Evolutionary conservation across 1,140 invertebrate species (phyloP).

Genomic region (Drosophila tani): DNA sequence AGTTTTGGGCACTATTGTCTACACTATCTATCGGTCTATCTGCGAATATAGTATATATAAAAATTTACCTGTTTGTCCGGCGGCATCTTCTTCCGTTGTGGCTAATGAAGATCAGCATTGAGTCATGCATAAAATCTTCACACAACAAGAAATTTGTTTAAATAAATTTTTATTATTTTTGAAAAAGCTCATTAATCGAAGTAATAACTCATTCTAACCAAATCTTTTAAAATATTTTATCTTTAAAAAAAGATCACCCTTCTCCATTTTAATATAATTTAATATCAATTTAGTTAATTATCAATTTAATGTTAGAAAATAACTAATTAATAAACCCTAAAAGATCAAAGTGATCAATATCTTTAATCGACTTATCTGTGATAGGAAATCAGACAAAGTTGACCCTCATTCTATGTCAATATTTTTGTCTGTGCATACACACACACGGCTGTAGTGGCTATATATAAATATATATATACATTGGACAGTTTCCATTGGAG

Average conservation of each 20-base stretch:
- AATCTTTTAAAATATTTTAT: too few species aligned
- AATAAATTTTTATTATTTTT: background rate
- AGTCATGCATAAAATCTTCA: slow-evolving; percentile 49
- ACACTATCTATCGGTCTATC: slow-evolving; percentile 20
- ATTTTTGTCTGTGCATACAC: slow-evolving; percentile 1
- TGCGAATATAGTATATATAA: background rate
- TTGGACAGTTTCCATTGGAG: slow-evolving; percentile 55
- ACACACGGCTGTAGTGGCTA: background rate
- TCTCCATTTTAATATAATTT: too few species aligned
- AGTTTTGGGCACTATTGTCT: slow-evolving; percentile 74
- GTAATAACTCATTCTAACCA: too few species aligned
- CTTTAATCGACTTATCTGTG: background rate
- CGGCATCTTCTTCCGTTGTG: slow-evolving; percentile 62
- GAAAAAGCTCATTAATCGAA: too few species aligned
- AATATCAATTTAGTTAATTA: too few species aligned
- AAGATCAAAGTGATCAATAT: background rate
- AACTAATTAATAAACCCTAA: too few species aligned
- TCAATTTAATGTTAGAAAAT: too few species aligned
- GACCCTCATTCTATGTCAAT: slow-evolving; percentile 8
- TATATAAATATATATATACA: background rate
- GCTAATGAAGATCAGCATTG: slow-evolving; percentile 74
- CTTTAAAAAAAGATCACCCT: too few species aligned
- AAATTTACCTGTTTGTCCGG: slow-evolving; percentile 24
- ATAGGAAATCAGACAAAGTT: background rate
- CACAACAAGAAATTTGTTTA: background rate